phyloP scores from a whole-genome alignment of 2,888 invertebrate species.

The Epinotia demarniana region DNA sequence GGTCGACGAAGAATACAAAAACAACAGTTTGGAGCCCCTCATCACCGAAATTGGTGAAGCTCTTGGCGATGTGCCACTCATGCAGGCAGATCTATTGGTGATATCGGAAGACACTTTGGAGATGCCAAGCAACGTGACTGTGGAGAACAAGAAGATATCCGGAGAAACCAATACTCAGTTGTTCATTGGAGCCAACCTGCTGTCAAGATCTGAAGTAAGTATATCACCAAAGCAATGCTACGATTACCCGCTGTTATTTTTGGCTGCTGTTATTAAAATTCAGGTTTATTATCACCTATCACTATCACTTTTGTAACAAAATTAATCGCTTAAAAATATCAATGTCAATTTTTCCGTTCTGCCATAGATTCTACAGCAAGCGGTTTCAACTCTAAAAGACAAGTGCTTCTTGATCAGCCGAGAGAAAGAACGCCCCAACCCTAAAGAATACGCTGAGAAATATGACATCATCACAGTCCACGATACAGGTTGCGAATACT shows the following conservation, averaged over 20 bases:
- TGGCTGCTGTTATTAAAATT: neutral
- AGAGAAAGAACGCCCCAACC: constrained; percentile 81
- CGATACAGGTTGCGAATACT: constrained; percentile 78
- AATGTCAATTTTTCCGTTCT: neutral
- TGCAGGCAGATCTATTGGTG: constrained; percentile 87
- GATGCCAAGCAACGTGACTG: constrained; percentile 79
- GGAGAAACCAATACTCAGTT: constrained; percentile 81
- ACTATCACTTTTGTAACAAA: neutral
- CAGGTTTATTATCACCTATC: neutral
- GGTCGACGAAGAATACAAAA: constrained; percentile 79
- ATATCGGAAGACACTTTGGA: constrained; percentile 79
- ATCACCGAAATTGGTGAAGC: constrained; percentile 84
- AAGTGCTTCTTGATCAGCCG: constrained; percentile 86
- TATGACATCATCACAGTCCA: constrained; percentile 80
- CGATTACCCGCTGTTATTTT: neutral
- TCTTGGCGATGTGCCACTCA: constrained; percentile 87
- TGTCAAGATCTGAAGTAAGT: constrained; percentile 79
- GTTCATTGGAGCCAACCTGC: constrained; percentile 80
- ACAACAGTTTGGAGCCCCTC: constrained; percentile 76
- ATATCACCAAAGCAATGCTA: constrained; percentile 6
- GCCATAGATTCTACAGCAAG: constrained; percentile 73
- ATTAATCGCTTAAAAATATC: neutral
- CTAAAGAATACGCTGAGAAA: constrained; percentile 69
- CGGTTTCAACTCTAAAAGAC: constrained; percentile 79
- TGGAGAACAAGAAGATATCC: constrained; percentile 86